These are phyloP conservation scores for Girardia tigrina DNA, from an alignment of 2,888 invertebrate genomes.

Conservation along the genomic window DNA sequence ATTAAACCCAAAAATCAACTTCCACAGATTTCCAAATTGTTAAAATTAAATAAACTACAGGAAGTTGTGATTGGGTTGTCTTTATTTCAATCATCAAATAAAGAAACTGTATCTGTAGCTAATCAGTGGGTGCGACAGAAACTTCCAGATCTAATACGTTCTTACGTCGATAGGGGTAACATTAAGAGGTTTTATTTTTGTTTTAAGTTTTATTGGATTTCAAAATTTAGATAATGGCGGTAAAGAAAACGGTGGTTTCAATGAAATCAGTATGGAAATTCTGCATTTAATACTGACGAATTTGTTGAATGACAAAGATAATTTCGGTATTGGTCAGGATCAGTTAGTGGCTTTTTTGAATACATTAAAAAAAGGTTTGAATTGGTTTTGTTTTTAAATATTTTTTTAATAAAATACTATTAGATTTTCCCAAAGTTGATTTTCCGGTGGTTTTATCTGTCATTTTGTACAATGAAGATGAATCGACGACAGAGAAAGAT, in stretches of 20 bases:
- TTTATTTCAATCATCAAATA: slow-evolving; percentile 64
- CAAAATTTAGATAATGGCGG: neutral
- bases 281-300: slow-evolving; percentile 65
- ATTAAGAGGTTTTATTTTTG: neutral
- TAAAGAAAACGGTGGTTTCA: slow-evolving; percentile 57
- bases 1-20: slow-evolving; percentile 66
- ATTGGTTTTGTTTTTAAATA: slow-evolving; percentile 30
- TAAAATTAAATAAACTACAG: slow-evolving; percentile 72
- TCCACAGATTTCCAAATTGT: slow-evolving; percentile 67
- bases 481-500: neutral
- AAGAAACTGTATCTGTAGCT: slow-evolving; percentile 63
- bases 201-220: neutral
- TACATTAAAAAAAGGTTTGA: slow-evolving; percentile 58
- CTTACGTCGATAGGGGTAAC: slow-evolving; percentile 68
- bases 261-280: slow-evolving; percentile 77
- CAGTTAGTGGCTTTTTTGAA: slow-evolving; percentile 67
- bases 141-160: slow-evolving; percentile 62
- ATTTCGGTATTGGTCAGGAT: slow-evolving; percentile 58
- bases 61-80: slow-evolving; percentile 78
- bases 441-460: slow-evolving; percentile 79
- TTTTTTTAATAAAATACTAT: neutral
- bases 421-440: slow-evolving; percentile 71
- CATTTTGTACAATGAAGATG: slow-evolving; percentile 62
- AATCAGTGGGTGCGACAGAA: slow-evolving; percentile 66
- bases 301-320: slow-evolving; percentile 51